phyloP scores from a whole-genome alignment of 2,113 vertebrate species.

The Choloepus hoffmanni region DNA sequence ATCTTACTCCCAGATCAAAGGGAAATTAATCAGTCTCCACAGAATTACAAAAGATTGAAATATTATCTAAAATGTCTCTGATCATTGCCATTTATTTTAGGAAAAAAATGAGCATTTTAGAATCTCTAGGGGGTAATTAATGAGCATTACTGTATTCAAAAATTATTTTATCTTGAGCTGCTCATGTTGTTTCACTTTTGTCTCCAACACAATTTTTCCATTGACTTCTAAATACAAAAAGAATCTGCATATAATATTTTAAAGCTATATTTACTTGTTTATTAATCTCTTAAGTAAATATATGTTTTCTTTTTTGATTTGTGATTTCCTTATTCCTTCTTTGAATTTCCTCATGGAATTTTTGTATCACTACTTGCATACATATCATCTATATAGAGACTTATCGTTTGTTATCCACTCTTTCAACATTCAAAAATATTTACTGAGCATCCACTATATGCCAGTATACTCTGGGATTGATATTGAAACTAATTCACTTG shows the following conservation, averaged over 20 bases:
- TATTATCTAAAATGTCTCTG: slow-evolving; percentile 11
- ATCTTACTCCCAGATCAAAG: slow-evolving; percentile 50
- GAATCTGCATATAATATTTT: neutral
- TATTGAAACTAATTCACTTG: neutral
- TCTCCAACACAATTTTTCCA: neutral
- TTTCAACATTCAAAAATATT: neutral
- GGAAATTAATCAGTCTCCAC: neutral
- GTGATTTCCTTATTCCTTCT: neutral
- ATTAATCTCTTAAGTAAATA: neutral
- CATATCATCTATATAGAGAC: neutral
- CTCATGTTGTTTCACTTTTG: neutral
- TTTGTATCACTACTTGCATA: neutral
- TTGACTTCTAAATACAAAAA: neutral
- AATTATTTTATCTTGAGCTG: neutral
- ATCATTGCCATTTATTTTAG: slow-evolving; percentile 38
- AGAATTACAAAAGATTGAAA: slow-evolving; percentile 61
- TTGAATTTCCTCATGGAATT: neutral
- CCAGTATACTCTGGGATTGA: neutral
- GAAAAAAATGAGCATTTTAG: slow-evolving; percentile 52
- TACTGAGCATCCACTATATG: neutral
- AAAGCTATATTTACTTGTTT: neutral
- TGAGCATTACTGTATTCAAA: neutral
- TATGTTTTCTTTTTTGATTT: neutral
- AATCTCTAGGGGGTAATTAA: neutral
- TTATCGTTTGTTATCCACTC: neutral